Conservation (phyloP, 2,113 vertebrate species). For the Lagopus muta region DNA sequence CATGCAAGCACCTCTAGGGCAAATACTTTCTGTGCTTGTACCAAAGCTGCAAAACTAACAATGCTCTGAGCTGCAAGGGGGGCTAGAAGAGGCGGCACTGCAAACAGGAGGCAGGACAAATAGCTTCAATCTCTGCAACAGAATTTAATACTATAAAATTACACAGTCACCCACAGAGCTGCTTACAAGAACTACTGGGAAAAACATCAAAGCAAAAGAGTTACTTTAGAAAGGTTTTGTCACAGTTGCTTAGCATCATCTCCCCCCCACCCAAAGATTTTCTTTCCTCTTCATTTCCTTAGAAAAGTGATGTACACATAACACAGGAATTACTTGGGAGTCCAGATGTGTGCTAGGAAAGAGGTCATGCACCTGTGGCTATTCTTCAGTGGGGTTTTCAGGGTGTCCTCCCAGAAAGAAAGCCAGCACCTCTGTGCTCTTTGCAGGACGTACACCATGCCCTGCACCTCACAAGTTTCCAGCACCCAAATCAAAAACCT, state of each 20-base stretch:
- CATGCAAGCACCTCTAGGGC: not conserved
- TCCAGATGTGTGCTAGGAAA: not conserved
- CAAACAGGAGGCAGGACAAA: not conserved
- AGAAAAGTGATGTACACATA: not conserved
- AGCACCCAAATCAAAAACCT: not conserved
- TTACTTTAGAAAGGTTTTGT: not conserved
- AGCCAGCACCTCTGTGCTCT: not conserved
- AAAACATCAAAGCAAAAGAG: not conserved
- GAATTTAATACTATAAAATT: conserved; percentile 55
- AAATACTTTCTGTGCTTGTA: not conserved
- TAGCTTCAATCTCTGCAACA: not conserved
- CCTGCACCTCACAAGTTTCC: not conserved
- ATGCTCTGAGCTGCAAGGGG: not conserved
- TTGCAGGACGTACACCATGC: not conserved
- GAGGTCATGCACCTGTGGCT: not conserved
- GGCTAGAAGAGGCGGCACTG: not conserved
- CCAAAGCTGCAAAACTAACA: not conserved
- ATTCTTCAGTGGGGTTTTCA: not conserved
- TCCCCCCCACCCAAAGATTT: not conserved
- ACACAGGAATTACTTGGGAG: not conserved
- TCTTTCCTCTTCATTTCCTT: not conserved
- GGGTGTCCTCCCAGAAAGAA: not conserved
- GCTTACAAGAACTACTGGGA: not conserved
- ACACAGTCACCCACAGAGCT: not conserved
- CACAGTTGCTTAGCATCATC: not conserved